Percentiles rank a stretch among this genome's conserved stretches.
phyloP scores from a whole-genome alignment of 2,888 invertebrate species.

The Physocephala rufipes region DNA sequence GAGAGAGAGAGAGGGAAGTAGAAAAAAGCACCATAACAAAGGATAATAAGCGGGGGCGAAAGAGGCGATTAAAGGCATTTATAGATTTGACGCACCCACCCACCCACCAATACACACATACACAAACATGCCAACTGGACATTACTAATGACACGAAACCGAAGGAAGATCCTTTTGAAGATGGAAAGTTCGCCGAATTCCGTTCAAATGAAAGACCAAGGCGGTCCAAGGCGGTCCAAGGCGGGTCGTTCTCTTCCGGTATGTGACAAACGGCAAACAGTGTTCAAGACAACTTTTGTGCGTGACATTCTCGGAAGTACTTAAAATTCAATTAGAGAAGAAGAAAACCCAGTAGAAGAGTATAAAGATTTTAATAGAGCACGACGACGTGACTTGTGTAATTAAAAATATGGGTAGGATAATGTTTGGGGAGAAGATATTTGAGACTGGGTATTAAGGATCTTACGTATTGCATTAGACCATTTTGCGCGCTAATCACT shows the following conservation, averaged over 20 bases:
- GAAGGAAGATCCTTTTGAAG: slow-evolving; percentile 14
- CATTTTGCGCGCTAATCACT: background rate
- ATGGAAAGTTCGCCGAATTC: background rate
- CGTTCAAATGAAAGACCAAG: no score
- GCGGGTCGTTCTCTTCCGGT: background rate
- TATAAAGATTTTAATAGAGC: background rate
- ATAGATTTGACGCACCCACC: background rate
- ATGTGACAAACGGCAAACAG: slow-evolving; percentile 26
- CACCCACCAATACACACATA: background rate
- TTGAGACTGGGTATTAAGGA: background rate
- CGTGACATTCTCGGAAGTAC: slow-evolving; percentile 13
- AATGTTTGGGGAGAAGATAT: background rate
- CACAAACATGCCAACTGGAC: background rate
- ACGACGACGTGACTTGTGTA: slow-evolving; percentile 7
- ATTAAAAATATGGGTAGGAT: background rate
- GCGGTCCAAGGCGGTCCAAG: no score
- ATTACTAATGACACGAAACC: no score
- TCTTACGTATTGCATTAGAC: background rate
- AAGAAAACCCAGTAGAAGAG: no score
- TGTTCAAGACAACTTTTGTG: slow-evolving; percentile 22
- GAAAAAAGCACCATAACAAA: background rate
- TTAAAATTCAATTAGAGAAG: slow-evolving; percentile 30
- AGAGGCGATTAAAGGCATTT: background rate
- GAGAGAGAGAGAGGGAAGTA: background rate
- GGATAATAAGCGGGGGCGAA: background rate